Conservation (phyloP, 1,140 invertebrate genomes). For the Chymomyza costata region DNA sequence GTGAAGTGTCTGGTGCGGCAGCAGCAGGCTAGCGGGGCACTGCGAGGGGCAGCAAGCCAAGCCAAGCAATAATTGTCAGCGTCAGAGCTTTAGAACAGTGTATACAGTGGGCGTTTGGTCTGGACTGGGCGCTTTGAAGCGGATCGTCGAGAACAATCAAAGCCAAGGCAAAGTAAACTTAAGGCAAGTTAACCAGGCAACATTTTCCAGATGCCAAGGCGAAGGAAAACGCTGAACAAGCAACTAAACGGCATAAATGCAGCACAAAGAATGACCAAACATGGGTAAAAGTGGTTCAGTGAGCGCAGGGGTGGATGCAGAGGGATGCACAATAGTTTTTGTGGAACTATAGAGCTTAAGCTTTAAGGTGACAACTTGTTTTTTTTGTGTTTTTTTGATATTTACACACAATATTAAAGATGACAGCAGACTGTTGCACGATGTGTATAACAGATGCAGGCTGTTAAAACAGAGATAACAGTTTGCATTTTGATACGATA, state of each 20-base stretch:
- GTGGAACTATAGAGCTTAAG: too few species aligned
- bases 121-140: slow-evolving; percentile 1
- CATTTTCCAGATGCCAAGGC: slow-evolving; percentile 65
- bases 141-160: slow-evolving; percentile 48
- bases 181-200: slow-evolving; percentile 70
- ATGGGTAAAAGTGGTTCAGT: slow-evolving; percentile 41
- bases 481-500: too few species aligned
- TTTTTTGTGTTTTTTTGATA: too few species aligned
- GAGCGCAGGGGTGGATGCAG: slow-evolving; percentile 1
- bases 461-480: too few species aligned
- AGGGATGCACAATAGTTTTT: slow-evolving; percentile 3
- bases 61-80: slow-evolving; percentile 71
- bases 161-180: slow-evolving; percentile 61
- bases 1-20: neutral
- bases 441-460: too few species aligned
- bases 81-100: slow-evolving; percentile 15
- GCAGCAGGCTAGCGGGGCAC: slow-evolving; percentile 6
- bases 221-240: slow-evolving; percentile 44
- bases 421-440: too few species aligned
- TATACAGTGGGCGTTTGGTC: slow-evolving; percentile 50
- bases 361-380: too few species aligned
- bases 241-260: slow-evolving; percentile 55
- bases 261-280: slow-evolving; percentile 48
- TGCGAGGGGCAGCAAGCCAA: too few species aligned
- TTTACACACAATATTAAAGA: too few species aligned